Conservation (phyloP, 2,888 invertebrate species). For the Ormyrus thymus region DNA sequence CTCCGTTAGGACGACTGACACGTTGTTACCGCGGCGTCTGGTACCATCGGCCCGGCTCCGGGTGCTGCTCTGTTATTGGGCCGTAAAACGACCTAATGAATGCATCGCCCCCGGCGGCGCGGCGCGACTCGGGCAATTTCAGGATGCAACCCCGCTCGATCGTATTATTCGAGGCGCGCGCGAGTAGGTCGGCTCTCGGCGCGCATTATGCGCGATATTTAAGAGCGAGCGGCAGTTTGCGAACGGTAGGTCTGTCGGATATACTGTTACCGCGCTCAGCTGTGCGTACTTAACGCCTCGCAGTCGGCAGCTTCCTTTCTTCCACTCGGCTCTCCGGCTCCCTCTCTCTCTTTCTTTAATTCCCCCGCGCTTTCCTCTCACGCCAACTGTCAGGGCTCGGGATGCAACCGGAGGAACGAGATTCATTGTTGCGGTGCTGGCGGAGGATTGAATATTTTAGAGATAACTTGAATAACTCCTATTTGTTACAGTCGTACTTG, state of each 20-base stretch:
- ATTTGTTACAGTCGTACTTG: slow-evolving; percentile 2
- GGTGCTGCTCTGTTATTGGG: slow-evolving; percentile 63
- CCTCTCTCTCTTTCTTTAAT: too few relatives aligned
- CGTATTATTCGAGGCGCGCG: slow-evolving; percentile 58
- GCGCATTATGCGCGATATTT: not conserved
- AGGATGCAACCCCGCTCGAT: slow-evolving; percentile 57
- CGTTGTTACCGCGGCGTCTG: slow-evolving; percentile 69
- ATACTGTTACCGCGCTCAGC: slow-evolving; percentile 40
- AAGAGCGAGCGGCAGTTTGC: not conserved
- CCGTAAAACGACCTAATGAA: slow-evolving; percentile 71
- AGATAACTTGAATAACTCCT: slow-evolving; percentile 28
- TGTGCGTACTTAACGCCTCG: slow-evolving; percentile 61
- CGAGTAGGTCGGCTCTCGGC: slow-evolving; percentile 62
- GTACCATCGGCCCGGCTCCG: slow-evolving; percentile 49
- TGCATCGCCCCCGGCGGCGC: slow-evolving; percentile 66
- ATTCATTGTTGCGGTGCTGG: slow-evolving; percentile 8
- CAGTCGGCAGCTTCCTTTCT: not conserved
- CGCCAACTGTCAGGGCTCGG: too few relatives aligned
- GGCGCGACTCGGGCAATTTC: slow-evolving; percentile 66
- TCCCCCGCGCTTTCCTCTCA: not conserved
- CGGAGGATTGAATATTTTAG: slow-evolving; percentile 28
- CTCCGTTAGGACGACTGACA: slow-evolving; percentile 72
- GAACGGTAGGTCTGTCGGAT: slow-evolving; percentile 34
- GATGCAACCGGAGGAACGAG: too few relatives aligned
- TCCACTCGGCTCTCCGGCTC: too few relatives aligned